A percentile compares a stretch with the other conserved stretches of the same genome.
phyloP scores from a whole-genome alignment of 1,140 invertebrate species.

The Bombus waltoni region DNA sequence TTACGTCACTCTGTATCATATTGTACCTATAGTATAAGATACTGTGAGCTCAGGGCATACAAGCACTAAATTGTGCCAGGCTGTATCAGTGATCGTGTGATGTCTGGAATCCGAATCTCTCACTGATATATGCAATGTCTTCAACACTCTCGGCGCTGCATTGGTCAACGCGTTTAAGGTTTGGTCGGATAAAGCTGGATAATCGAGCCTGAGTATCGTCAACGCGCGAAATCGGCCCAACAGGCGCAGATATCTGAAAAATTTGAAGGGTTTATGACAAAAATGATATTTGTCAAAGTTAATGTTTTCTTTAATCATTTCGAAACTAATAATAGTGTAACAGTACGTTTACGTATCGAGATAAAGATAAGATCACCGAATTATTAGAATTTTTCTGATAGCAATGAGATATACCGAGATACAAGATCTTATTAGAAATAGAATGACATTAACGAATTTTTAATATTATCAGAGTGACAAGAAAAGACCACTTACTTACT shows the following conservation, averaged over 20 bases:
- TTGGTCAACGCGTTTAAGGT: slow-evolving; percentile 73
- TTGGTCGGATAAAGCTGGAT: slow-evolving; percentile 79
- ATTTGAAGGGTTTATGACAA: not conserved
- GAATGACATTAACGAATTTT: too few species aligned
- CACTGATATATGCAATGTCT: slow-evolving; percentile 73
- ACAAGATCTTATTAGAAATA: too few species aligned
- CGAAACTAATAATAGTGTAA: not conserved
- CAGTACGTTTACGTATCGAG: too few species aligned
- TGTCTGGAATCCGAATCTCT: slow-evolving; percentile 79
- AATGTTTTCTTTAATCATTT: not conserved
- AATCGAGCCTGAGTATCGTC: slow-evolving; percentile 76
- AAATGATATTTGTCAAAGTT: not conserved
- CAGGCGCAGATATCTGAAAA: slow-evolving; percentile 73
- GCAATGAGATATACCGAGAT: too few species aligned
- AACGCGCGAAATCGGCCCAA: slow-evolving; percentile 74
- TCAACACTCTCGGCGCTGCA: slow-evolving; percentile 70
- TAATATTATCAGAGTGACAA: too few species aligned
- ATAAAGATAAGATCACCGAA: too few species aligned
- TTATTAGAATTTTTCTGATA: too few species aligned
- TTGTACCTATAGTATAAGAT: slow-evolving; percentile 78
- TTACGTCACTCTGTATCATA: slow-evolving; percentile 39
- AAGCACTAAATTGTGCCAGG: slow-evolving; percentile 75
- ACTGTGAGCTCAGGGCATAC: slow-evolving; percentile 78
- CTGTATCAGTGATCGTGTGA: slow-evolving; percentile 73
- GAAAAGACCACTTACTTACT: too few species aligned